phyloP scores from a whole-genome alignment of 1,140 invertebrate genomes.

The Caenorhabditis brenneri region DNA sequence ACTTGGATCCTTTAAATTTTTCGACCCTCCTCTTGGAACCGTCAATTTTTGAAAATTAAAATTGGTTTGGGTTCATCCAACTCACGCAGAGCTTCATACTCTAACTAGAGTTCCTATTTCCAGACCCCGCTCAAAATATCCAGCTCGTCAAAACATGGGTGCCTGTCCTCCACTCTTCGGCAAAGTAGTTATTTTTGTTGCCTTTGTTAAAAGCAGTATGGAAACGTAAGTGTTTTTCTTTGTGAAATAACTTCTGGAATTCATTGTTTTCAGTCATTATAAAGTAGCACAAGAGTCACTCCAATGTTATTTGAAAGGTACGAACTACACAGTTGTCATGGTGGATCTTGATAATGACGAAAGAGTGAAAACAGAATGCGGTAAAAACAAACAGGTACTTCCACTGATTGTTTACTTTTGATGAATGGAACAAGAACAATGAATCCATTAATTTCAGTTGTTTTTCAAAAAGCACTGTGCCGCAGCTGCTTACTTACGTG shows the following conservation, averaged over 20 bases:
- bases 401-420: neutral
- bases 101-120: too few species aligned
- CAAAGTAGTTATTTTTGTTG: conserved; percentile 61
- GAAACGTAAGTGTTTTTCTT: conserved; percentile 58
- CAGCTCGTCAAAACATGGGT: conserved; percentile 60
- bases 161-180: conserved; percentile 58
- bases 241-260: neutral
- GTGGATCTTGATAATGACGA: conserved; percentile 67
- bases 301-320: conserved; percentile 65
- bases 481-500: conserved; percentile 66
- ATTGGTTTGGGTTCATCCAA: too few species aligned
- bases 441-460: conserved; percentile 58
- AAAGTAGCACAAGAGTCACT: conserved; percentile 66
- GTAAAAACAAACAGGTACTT: conserved; percentile 65
- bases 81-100: too few species aligned
- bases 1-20: too few species aligned
- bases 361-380: conserved; percentile 54
- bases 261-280: conserved; percentile 61
- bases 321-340: conserved; percentile 63
- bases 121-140: conserved; percentile 42
- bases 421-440: conserved; percentile 35
- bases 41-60: too few species aligned
- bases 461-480: conserved; percentile 71
- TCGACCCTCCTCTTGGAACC: too few species aligned
- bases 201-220: conserved; percentile 58